Evolutionary conservation across 2,113 vertebrate genomes (phyloP), one percentile per base, ranked within the genome.

Genomic region (Tragelaphus imberbis): DNA sequence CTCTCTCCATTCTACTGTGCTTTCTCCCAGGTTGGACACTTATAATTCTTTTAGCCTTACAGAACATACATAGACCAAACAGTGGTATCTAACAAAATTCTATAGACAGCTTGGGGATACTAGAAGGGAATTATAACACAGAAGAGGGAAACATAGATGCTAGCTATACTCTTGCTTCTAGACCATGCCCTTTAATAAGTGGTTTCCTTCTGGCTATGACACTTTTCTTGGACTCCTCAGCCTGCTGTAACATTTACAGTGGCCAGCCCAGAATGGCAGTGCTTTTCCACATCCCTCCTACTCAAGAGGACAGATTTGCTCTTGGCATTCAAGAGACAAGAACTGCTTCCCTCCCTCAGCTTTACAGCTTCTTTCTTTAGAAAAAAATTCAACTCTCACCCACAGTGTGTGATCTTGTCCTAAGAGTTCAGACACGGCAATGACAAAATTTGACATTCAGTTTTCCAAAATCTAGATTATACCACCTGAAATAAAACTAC

Each of bases 401-500:
- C 55, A 90, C 51, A 47, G 71, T 97, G 82, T 98, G 96, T 98
- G 92, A 80, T 96, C 92, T 96, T 87, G 51, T 61, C 49, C 58
- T 58, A 47, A 86, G 63, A 47, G 25, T 90, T 90, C 95, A 94
- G 94, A 94, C 71, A 90, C 19, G 53, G 33, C 61, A 91, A 77
- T 93, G 92, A 93, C 71, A 90, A 77, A 88, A 71, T 53, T 89
- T 96, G 92, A 96, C 75, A 49, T 89, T 84, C 27, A 53, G 14
- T 84, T 88, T 96, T 80, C 84, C 84, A 68, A 95, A 59, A 84
- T 95, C 95, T 89, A 79, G 84, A 91, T 93, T 86, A 87, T 75
- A 58, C 40, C 87, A 92, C 84, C 95, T 95, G 95, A 97, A 98
- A 96, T 92, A 95, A 97, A 33, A 96, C 7, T 40, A 81, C 58